phyloP scores from a whole-genome alignment of 2,888 invertebrate genomes.

The Drosophila borborema region DNA sequence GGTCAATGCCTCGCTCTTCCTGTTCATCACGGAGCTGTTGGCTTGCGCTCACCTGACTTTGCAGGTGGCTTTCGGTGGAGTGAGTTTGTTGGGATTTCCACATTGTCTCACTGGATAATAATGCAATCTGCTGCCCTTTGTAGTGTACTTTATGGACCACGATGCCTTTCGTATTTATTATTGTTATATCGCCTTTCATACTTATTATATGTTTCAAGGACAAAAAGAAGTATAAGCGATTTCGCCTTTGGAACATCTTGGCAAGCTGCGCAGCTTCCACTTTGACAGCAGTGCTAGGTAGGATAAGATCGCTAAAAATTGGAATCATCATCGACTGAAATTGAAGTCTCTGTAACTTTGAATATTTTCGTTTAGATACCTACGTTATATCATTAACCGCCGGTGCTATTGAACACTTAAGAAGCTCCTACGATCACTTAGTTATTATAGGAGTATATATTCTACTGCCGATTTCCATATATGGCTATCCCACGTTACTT shows the following conservation, averaged over 20 bases:
- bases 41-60: slow-evolving; percentile 21
- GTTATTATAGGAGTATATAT: slow-evolving; percentile 40
- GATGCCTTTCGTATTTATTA: slow-evolving; percentile 2
- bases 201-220: slow-evolving; percentile 22
- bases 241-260: slow-evolving; percentile 3
- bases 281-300: slow-evolving; percentile 31
- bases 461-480: slow-evolving; percentile 43
- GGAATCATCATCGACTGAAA: no score
- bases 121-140: background rate
- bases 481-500: slow-evolving; percentile 23
- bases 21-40: slow-evolving; percentile 36
- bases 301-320: background rate
- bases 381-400: background rate
- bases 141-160: accelerated
- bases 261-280: slow-evolving; percentile 29
- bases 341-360: no score
- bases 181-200: slow-evolving; percentile 26
- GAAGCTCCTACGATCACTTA: slow-evolving; percentile 42
- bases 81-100: slow-evolving; percentile 3
- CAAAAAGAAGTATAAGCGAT: background rate
- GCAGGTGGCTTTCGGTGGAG: slow-evolving; percentile 1
- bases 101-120: background rate
- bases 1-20: slow-evolving; percentile 26
- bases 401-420: background rate
- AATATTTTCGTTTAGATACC: background rate